Conservation (phyloP, 2,113 vertebrate genomes). For the Protobothrops mucrosquamatus region DNA sequence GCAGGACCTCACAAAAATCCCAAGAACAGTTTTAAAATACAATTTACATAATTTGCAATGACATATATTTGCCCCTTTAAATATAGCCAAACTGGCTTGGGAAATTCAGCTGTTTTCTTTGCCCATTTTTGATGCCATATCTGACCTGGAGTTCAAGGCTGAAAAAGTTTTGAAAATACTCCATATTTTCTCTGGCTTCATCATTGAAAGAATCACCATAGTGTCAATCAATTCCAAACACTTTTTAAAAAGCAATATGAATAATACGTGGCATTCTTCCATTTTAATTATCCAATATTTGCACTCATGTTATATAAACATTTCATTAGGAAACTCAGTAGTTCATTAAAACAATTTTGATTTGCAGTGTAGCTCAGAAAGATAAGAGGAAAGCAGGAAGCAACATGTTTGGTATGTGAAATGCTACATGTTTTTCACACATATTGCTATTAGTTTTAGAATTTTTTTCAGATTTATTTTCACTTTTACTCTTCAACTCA, state of each 20-base stretch:
- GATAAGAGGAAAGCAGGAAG: constrained; percentile 33
- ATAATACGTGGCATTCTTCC: constrained; percentile 42
- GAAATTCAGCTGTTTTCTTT: background rate
- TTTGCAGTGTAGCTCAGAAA: constrained; percentile 27
- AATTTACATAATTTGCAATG: constrained; percentile 12
- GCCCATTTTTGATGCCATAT: constrained; percentile 20
- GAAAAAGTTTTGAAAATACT: constrained; percentile 12
- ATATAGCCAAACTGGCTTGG: background rate
- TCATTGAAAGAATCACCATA: constrained; percentile 53
- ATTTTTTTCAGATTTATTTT: constrained; percentile 4
- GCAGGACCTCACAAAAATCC: background rate
- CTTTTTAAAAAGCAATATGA: constrained; percentile 46
- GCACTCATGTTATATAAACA: constrained; percentile 52
- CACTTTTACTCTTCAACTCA: constrained; percentile 5
- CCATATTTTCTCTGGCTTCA: constrained; percentile 37
- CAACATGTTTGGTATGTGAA: background rate
- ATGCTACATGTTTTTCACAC: constrained; percentile 10
- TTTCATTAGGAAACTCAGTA: constrained; percentile 50
- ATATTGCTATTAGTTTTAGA: constrained; percentile 6
- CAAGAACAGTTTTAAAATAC: background rate
- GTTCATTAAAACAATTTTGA: constrained; percentile 29
- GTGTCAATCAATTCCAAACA: constrained; percentile 65
- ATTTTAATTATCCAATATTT: constrained; percentile 59
- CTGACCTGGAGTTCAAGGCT: constrained; percentile 49
- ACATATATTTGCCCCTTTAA: constrained; percentile 3